Percentiles rank a stretch among this genome's conserved stretches.
Evolutionary conservation across 1,140 invertebrate species (phyloP).

Genomic region (Conus ventricosus): DNA sequence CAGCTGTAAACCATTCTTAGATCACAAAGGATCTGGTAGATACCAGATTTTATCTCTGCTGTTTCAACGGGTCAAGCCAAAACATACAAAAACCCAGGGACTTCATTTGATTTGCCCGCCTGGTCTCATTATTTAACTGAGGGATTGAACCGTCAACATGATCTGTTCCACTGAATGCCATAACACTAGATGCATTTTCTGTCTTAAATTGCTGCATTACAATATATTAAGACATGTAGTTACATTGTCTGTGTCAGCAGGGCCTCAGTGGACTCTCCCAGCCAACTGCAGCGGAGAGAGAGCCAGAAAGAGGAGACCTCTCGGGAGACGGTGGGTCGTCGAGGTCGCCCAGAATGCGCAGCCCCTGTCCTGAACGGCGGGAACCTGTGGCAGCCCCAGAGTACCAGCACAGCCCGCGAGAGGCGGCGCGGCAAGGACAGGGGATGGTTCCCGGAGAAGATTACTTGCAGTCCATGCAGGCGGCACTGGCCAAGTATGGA

Average conservation of each 20-base stretch:
- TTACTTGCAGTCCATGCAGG: conserved; percentile 29
- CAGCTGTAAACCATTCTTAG: too few species aligned
- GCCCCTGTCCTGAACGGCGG: conserved; percentile 1
- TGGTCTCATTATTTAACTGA: too few species aligned
- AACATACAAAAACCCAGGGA: too few species aligned
- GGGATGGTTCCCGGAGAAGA: not conserved
- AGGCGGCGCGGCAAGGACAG: not conserved
- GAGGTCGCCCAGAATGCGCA: conserved; percentile 29
- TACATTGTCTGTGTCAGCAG: not conserved
- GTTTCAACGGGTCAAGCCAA: too few species aligned
- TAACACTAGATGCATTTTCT: too few species aligned
- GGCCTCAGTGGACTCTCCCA: not conserved
- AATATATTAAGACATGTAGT: too few species aligned
- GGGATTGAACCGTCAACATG: too few species aligned
- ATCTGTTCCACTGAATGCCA: too few species aligned
- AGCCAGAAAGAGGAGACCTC: not conserved
- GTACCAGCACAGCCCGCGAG: not conserved
- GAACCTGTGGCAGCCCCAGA: not conserved
- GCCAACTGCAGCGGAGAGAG: not conserved
- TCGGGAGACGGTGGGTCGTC: not conserved
- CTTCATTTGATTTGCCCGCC: too few species aligned
- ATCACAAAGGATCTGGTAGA: too few species aligned
- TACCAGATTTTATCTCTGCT: too few species aligned
- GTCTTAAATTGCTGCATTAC: too few species aligned
- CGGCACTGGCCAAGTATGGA: conserved; percentile 22